Percentiles rank a stretch among this genome's conserved stretches.
These are phyloP conservation scores for Rissa tridactyla DNA, from an alignment of 2,113 vertebrate species.

Conservation along the genomic window DNA sequence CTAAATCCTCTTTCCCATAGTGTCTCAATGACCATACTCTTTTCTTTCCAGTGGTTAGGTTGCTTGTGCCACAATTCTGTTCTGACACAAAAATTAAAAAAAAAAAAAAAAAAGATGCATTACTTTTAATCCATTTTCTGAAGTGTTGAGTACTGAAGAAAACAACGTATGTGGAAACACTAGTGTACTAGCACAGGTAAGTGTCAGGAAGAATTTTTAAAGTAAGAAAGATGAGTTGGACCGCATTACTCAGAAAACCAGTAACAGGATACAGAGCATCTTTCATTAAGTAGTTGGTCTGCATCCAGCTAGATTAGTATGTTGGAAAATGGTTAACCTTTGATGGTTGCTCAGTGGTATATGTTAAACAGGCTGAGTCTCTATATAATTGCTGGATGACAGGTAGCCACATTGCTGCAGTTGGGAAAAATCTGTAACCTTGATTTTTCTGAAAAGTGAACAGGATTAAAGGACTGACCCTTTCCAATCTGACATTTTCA, in stretches of 20 bases:
- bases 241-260: not conserved
- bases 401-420: not conserved
- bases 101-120: not conserved
- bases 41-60: not conserved
- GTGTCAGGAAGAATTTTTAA: not conserved
- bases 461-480: not conserved
- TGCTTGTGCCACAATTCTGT: not conserved
- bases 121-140: not conserved
- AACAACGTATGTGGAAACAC: not conserved
- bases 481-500: not conserved
- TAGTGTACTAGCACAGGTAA: not conserved
- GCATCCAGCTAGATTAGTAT: not conserved
- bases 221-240: not conserved
- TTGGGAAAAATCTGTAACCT: not conserved
- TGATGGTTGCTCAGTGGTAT: not conserved
- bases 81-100: not conserved
- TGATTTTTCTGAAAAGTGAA: not conserved
- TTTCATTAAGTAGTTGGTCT: not conserved
- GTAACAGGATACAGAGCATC: not conserved
- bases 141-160: not conserved
- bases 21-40: not conserved
- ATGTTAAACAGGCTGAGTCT: not conserved
- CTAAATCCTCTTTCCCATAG: not conserved
- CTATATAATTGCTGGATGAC: not conserved
- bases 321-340: constrained; percentile 11